Conservation (phyloP, 2,888 invertebrate genomes). For the Callinectes sapidus region DNA sequence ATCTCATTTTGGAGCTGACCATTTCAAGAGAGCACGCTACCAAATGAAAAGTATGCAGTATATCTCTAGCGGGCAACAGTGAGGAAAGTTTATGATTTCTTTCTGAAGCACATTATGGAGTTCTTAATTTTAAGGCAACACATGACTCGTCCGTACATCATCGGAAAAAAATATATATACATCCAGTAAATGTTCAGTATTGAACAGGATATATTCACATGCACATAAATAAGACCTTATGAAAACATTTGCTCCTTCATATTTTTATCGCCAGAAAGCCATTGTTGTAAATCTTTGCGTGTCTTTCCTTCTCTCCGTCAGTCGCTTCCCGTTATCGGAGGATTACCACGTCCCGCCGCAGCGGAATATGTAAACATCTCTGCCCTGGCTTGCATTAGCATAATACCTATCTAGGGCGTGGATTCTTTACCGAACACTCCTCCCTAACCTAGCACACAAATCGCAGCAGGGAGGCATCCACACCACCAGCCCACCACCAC, state of each 20-base stretch:
- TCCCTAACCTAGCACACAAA: not conserved
- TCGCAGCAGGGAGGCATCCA: not conserved
- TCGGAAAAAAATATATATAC: not conserved
- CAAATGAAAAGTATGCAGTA: no score
- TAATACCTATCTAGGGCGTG: slow-evolving; percentile 4
- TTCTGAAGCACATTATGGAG: not conserved
- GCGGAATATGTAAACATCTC: not conserved
- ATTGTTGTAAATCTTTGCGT: not conserved
- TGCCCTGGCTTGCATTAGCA: slow-evolving; percentile 9
- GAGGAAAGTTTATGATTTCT: no score
- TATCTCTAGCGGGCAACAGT: no score
- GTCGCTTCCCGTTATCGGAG: slow-evolving; percentile 11
- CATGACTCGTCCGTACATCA: not conserved
- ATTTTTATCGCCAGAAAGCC: not conserved
- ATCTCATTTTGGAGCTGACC: no score
- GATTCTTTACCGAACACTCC: slow-evolving; percentile 5
- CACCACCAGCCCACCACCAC: not conserved
- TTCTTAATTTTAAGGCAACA: not conserved
- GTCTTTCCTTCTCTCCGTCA: not conserved
- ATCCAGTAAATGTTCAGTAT: not conserved
- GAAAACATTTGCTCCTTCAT: not conserved
- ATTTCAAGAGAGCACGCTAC: no score
- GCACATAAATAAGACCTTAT: not conserved
- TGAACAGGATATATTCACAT: not conserved
- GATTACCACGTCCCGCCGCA: not conserved